Evolutionary conservation across 2,797 vertebrate species (phyloP).

Genomic region (Alcedo atthis): DNA sequence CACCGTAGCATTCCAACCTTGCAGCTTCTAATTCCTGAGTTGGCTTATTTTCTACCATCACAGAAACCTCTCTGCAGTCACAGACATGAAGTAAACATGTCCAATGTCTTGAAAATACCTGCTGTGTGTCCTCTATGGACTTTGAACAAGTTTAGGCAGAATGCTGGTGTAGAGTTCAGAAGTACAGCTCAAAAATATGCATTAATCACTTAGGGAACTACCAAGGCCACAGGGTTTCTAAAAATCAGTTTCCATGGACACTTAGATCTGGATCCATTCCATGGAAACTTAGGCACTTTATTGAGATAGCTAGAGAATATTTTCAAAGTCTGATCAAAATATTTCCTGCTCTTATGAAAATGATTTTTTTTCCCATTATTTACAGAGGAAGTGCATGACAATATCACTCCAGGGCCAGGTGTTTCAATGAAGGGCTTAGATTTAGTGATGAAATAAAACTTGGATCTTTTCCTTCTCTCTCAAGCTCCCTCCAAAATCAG

Average conservation of each 20-base stretch:
- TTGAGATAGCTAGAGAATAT: background rate
- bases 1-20: background rate
- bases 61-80: background rate
- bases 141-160: background rate
- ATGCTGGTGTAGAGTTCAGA: background rate
- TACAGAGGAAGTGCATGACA: background rate
- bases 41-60: background rate
- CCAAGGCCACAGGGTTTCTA: background rate
- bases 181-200: background rate
- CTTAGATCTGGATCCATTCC: background rate
- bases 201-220: background rate
- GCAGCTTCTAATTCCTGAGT: background rate
- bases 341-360: background rate
- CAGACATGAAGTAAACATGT: background rate
- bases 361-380: background rate
- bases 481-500: background rate
- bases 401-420: background rate
- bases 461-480: background rate
- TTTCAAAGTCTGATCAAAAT: background rate
- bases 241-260: background rate
- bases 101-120: background rate
- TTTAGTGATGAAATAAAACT: background rate
- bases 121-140: background rate
- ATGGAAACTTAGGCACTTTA: background rate
- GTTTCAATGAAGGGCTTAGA: background rate